Conservation (phyloP, 2,113 vertebrate species). For the Burhinus oedicnemus region DNA sequence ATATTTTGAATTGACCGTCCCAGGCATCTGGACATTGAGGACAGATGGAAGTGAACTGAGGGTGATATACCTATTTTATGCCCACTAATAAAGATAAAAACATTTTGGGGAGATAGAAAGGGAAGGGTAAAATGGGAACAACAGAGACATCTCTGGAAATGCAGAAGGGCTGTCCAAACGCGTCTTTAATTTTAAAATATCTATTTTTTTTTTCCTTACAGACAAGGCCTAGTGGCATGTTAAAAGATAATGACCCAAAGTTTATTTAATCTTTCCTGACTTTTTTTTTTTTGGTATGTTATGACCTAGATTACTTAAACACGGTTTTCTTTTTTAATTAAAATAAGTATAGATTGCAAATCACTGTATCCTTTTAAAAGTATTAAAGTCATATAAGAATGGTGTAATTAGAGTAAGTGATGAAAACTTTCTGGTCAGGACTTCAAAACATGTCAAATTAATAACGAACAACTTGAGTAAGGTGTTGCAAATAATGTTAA, state of each 20-base stretch:
- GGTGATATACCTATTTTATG: background rate
- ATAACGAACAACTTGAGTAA: slow-evolving; percentile 25
- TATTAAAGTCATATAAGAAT: slow-evolving; percentile 29
- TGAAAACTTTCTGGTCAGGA: slow-evolving; percentile 32
- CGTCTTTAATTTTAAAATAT: background rate
- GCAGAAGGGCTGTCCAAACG: background rate
- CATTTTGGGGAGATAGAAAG: background rate
- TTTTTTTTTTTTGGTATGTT: background rate
- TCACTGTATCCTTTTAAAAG: background rate
- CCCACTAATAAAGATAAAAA: background rate
- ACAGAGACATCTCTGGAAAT: background rate
- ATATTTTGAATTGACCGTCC: background rate
- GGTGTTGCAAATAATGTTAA: slow-evolving; percentile 61
- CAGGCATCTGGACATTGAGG: background rate
- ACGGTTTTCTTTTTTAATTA: slow-evolving; percentile 50
- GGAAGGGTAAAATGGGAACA: background rate
- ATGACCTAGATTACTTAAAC: slow-evolving; percentile 19
- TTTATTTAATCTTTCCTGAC: background rate
- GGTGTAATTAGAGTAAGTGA: slow-evolving; percentile 39
- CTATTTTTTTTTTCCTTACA: background rate
- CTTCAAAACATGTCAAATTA: slow-evolving; percentile 37
- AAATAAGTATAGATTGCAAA: slow-evolving; percentile 29
- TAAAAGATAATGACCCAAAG: background rate
- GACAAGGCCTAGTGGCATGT: background rate
- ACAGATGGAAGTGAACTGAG: background rate